Evolutionary conservation across 1,140 invertebrate species (phyloP).

Genomic region (Lepidotrigona ventralis): DNA sequence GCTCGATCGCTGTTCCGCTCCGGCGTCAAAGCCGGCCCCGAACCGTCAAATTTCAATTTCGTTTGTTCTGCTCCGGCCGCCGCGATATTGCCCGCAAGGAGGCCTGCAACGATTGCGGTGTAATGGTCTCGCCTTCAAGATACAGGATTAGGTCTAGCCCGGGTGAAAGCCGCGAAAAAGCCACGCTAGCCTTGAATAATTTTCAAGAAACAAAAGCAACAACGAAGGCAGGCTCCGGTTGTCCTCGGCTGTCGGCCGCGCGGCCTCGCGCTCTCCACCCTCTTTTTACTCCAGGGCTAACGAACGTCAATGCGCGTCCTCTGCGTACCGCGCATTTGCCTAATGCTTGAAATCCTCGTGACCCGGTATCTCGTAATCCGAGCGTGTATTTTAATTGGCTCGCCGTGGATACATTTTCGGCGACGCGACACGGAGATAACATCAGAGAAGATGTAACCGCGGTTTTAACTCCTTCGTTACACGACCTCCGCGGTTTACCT

Average conservation of each 20-base stretch:
- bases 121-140: conserved; percentile 45
- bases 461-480: conserved; percentile 33
- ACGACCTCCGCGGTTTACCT: conserved; percentile 7
- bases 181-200: conserved; percentile 31
- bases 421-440: conserved; percentile 38
- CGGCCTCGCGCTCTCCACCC: neutral
- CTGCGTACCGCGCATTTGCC: conserved; percentile 41
- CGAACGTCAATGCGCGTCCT: conserved; percentile 46
- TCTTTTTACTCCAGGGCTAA: conserved; percentile 25
- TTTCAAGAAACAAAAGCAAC: conserved; percentile 29
- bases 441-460: conserved; percentile 28
- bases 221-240: neutral
- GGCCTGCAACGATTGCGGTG: neutral
- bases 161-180: neutral
- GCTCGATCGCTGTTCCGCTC: neutral
- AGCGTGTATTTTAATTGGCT: conserved; percentile 54
- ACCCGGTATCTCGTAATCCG: conserved; percentile 46
- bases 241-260: neutral
- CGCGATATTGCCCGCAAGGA: conserved; percentile 17
- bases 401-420: conserved; percentile 32
- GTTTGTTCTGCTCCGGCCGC: neutral
- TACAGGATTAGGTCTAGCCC: conserved; percentile 27
- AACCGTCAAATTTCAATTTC: conserved; percentile 46
- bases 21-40: neutral
- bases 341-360: conserved; percentile 47